A percentile compares a stretch with the other conserved stretches of the same genome.
phyloP scores from a whole-genome alignment of 2,113 vertebrate species.

The Brevimyrus niger region DNA sequence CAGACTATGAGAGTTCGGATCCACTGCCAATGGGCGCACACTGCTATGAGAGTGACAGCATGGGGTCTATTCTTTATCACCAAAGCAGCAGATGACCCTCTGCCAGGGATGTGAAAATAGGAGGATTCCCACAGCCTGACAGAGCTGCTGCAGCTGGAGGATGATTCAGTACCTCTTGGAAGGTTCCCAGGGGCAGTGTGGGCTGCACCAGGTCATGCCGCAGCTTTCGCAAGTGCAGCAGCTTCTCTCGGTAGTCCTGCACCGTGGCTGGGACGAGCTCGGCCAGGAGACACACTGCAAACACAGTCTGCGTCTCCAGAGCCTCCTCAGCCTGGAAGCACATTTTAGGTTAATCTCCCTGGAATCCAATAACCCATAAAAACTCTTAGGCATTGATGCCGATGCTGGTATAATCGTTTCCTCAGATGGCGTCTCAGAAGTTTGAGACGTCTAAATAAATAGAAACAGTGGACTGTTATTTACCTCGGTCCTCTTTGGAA shows the following conservation, averaged over 20 bases:
- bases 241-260: conserved; percentile 88
- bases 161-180: conserved; percentile 68
- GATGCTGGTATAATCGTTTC: neutral
- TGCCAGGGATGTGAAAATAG: neutral
- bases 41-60: neutral
- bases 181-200: conserved; percentile 58
- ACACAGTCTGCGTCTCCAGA: conserved; percentile 62
- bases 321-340: conserved; percentile 61
- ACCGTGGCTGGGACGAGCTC: conserved; percentile 86
- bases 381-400: neutral
- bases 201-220: conserved; percentile 75
- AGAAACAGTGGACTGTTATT: neutral
- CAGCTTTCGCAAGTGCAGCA: conserved; percentile 83
- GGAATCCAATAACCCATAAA: neutral
- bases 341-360: neutral
- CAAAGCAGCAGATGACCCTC: neutral
- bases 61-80: neutral
- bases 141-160: neutral
- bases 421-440: too few species aligned
- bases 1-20: neutral
- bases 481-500: conserved; percentile 71
- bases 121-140: neutral
- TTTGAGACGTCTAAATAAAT: neutral
- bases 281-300: conserved; percentile 76
- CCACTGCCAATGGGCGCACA: neutral